These are phyloP conservation scores for Tetranychus piercei DNA, from an alignment of 2,888 invertebrate species.

Conservation along the genomic window DNA sequence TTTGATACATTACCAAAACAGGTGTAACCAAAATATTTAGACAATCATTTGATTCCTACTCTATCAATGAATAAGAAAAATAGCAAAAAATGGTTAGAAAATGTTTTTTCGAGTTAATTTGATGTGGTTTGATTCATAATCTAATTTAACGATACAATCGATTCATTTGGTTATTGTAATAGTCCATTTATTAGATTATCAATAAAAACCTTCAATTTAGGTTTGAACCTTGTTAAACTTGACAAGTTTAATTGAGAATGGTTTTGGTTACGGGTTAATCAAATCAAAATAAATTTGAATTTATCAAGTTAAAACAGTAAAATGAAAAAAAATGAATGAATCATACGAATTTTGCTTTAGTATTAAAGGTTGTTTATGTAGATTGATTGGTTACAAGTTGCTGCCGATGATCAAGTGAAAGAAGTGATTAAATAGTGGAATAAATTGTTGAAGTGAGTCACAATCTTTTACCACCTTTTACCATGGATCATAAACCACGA, in stretches of 20 bases:
- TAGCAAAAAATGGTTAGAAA: no score
- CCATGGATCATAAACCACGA: not conserved
- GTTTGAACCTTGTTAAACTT: not conserved
- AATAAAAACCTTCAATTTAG: not conserved
- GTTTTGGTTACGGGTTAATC: not conserved
- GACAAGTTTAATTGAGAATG: not conserved
- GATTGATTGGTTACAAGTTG: not conserved
- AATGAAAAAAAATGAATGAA: no score
- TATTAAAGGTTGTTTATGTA: not conserved
- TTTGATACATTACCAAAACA: not conserved
- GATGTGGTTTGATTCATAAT: no score
- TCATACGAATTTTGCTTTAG: no score
- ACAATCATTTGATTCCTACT: no score
- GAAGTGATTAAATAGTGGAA: not conserved
- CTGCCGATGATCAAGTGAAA: not conserved
- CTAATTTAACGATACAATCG: no score
- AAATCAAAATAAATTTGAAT: not conserved
- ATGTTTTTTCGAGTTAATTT: no score
- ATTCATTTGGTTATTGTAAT: no score
- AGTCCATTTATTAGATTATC: no score
- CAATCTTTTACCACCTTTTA: not conserved
- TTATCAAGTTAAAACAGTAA: no score
- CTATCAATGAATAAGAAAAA: no score
- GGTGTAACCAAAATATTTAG: no score
- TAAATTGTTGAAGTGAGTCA: slow-evolving; percentile 1